Base-by-base conservation (phyloP, 92 coral and sea anemone species). In the Porites cylindrica region DNA sequence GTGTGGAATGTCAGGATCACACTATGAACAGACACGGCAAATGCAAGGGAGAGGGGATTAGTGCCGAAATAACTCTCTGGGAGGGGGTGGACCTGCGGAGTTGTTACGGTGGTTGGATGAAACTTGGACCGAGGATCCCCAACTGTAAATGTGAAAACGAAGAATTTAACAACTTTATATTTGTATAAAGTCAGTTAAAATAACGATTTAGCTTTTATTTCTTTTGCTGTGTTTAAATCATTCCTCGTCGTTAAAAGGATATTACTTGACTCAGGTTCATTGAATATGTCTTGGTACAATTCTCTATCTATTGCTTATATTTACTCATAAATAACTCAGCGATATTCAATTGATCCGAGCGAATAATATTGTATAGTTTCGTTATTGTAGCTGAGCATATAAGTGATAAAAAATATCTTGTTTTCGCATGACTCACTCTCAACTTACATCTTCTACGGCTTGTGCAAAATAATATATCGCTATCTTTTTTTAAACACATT, bases 61-160 rank as follows among this genome's bases (percentile, higher is more conserved):
- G 90, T 64, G 99, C 95, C 0, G 96, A 93, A 56, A 72, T 94
- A 6, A 97, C 99, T 18, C 90, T 94, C 13, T 97, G 99, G 99
- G 90, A 89, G 12, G 99, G 98, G 10, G 97, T 96, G 9, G 96
- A 96, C 78, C 88, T 91, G 60, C 90, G 94, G 81, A 96, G 94
- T 59, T 97, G 99, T 67, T 91, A 95, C 78, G 99, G 99, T 74
- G 96, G 90, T 84, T 97, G 99, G 99, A 93, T 96, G 51, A 86
- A 96, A 84, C 86, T 97, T 51, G 93, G 97, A 23, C 96, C 92
- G 71, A 79, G 78, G 89, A 92, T 97, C 53, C 83, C 86, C 6
- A 85, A 92, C 76, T 97, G 99, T 76, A 84, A 88, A 77, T 93
- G 98, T 81, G 81, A 90, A 43, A 88, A 94, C 85, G 69, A 94